Evolutionary conservation across 2,888 invertebrate species (phyloP), one percentile per base, ranked within the genome.

Genomic region (Thereva unica): DNA sequence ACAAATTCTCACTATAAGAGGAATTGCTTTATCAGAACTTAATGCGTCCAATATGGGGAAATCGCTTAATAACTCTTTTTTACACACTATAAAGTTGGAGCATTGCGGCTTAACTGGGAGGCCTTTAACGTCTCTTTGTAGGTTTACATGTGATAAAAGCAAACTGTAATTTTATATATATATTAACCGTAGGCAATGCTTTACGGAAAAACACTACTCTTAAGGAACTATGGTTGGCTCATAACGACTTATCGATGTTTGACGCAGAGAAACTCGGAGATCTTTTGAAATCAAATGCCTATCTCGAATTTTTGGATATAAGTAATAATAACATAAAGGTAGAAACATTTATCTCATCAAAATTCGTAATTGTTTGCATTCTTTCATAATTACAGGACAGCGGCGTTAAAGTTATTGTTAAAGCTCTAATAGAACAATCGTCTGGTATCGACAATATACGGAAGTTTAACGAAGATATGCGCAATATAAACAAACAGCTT

Each of bases 251-350:
- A 71, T 85, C 86, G 59, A 83, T 86, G 37, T 82, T 84, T 38
- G 95, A 95, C 82, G 93, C 93, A 9, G 84, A 86, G 67, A 91
- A 92, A 73, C 83, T 95, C 23, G 90, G 87, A 50, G 87, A 88
- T 57, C 82, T 95, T 74, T 83, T 95, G 68, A 85, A 87, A 71
- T 84, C 85, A 74, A 95, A 95, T 81, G 85, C 85, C 64, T 84
- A 86, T 61, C 83, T 95, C 72, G 89, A 92, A 75, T 82, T 93
- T 69, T 82, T 95, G 45, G 95, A 95, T 78, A 84, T 95, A 64
- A 89, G 93, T 82, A 90, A 87, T 74, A 86, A 87, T 72, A 82
- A 83, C 70, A 85, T 87, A 76, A 80, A 85, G 82, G 84, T 84
- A 47, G 68, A 72, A 7, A 42, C 42, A 42, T 42, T 9, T 42